Evolutionary conservation across 1,140 invertebrate species (phyloP).

Genomic region (Magallana angulata): DNA sequence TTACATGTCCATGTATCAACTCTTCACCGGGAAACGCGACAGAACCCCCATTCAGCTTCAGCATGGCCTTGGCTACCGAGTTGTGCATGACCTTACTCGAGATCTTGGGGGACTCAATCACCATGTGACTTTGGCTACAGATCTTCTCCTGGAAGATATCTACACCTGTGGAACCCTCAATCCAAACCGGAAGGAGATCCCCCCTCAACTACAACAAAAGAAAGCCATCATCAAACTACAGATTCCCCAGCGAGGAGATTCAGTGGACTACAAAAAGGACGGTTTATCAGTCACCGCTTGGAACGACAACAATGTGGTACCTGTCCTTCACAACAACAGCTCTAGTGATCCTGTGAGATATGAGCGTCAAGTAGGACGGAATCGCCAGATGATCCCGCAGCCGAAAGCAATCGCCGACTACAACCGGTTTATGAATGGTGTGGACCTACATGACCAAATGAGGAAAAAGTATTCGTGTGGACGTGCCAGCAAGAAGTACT

Average conservation of each 20-base stretch:
- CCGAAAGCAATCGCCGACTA: neutral
- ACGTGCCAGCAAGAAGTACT: conserved; percentile 35
- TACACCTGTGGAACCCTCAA: neutral
- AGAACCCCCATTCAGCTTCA: too few relatives aligned
- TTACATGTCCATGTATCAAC: too few relatives aligned
- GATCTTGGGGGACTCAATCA: too few relatives aligned
- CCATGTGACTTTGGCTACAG: neutral
- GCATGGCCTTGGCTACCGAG: too few relatives aligned
- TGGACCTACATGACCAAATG: conserved; percentile 26
- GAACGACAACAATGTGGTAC: neutral
- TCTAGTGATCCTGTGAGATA: neutral
- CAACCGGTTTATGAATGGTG: conserved; percentile 11
- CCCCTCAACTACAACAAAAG: neutral
- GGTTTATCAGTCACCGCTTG: neutral
- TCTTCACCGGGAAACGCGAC: too few relatives aligned
- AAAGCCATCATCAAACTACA: neutral
- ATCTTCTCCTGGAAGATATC: neutral
- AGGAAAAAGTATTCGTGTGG: conserved; percentile 27
- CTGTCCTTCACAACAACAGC: neutral
- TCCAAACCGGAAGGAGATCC: neutral
- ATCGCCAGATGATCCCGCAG: neutral
- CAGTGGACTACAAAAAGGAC: neutral
- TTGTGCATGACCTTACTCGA: too few relatives aligned
- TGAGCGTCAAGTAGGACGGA: neutral
- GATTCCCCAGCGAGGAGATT: neutral